These are phyloP conservation scores for Pteronura brasiliensis DNA, from an alignment of 2,113 vertebrate genomes.

Conservation along the genomic window DNA sequence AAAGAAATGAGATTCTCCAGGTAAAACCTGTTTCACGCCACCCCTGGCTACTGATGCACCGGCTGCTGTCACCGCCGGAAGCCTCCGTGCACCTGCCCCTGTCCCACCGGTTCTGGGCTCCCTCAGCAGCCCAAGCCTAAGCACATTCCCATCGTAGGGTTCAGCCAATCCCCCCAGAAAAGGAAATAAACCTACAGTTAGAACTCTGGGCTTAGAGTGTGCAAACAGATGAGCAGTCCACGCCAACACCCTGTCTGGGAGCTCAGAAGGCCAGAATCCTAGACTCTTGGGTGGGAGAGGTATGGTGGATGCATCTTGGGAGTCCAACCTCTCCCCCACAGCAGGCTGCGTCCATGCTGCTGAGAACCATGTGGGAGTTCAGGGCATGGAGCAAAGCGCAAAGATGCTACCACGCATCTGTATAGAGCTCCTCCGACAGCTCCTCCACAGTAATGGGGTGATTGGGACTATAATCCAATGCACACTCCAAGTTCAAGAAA, in stretches of 20 bases:
- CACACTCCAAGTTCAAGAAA: background rate
- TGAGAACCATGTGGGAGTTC: background rate
- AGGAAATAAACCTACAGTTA: background rate
- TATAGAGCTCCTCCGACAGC: background rate
- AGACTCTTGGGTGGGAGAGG: background rate
- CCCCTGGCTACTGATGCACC: rapidly evolving
- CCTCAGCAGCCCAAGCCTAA: background rate
- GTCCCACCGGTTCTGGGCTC: background rate
- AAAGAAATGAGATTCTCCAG: background rate
- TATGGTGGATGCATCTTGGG: background rate
- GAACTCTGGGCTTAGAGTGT: background rate
- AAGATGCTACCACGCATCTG: background rate
- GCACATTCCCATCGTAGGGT: rapidly evolving
- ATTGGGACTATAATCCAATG: background rate
- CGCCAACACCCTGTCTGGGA: background rate
- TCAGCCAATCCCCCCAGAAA: background rate
- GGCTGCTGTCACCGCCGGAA: background rate
- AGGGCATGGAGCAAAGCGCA: background rate
- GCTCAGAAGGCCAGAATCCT: background rate
- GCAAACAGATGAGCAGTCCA: rapidly evolving
- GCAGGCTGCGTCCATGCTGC: rapidly evolving
- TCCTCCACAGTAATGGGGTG: background rate
- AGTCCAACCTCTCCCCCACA: rapidly evolving
- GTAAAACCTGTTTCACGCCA: rapidly evolving
- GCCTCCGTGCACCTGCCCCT: background rate